A percentile compares a stretch with the other conserved stretches of the same genome.
phyloP scores from a whole-genome alignment of 2,113 vertebrate genomes.

The Oreochromis tanganicae region DNA sequence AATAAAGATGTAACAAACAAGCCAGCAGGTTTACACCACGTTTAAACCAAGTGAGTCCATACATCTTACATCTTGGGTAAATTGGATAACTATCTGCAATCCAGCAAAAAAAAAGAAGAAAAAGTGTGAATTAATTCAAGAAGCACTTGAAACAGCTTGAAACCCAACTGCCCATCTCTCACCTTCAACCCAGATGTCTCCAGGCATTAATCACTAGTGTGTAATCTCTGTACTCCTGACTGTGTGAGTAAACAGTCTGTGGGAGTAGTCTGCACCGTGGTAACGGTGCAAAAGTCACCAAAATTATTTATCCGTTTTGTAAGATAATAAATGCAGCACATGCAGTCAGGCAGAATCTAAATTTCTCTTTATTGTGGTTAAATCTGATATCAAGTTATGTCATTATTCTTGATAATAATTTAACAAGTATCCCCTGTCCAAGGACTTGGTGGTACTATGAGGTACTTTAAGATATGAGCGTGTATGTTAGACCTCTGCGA shows the following conservation, averaged over 20 bases:
- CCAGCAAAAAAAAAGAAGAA: background rate
- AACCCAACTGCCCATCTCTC: background rate
- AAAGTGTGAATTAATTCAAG: background rate
- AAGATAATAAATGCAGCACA: background rate
- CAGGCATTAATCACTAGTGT: background rate
- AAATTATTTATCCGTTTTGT: background rate
- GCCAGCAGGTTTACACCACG: background rate
- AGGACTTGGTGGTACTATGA: background rate
- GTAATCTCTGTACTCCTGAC: background rate
- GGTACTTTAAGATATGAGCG: background rate
- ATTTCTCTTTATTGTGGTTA: background rate
- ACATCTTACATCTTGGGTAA: background rate
- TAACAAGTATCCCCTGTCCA: background rate
- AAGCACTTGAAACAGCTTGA: background rate
- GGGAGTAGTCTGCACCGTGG: background rate
- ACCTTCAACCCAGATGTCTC: background rate
- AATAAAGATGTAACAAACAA: background rate
- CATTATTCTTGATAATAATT: background rate
- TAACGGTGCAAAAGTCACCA: background rate
- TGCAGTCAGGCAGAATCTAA: background rate
- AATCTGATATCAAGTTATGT: background rate
- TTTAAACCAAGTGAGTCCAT: background rate
- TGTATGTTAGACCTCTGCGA: background rate
- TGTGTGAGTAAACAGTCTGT: background rate
- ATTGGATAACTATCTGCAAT: background rate